Conservation (phyloP, 2,113 vertebrate genomes). For the Pangasianodon gigas region DNA sequence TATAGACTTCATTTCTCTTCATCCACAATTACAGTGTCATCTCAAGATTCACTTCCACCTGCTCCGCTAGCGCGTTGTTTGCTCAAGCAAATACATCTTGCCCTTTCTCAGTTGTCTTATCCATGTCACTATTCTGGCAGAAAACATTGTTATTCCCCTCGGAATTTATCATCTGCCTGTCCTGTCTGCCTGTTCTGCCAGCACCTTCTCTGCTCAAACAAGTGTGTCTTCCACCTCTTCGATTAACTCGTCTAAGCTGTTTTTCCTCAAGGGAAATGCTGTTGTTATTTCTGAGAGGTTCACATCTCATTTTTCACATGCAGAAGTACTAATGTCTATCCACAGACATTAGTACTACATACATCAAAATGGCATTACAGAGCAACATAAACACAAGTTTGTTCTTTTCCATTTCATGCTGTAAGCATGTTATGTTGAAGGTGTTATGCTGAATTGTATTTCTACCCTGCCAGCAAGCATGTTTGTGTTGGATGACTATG, state of each 20-base stretch:
- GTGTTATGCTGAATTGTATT: background rate
- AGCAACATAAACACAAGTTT: background rate
- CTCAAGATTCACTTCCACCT: background rate
- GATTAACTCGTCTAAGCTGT: background rate
- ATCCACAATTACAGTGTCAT: background rate
- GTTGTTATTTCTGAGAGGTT: background rate
- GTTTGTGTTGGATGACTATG: background rate
- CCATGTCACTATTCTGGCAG: background rate
- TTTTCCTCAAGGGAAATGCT: background rate
- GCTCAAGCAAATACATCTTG: background rate
- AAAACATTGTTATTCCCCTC: background rate
- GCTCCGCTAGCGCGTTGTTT: background rate
- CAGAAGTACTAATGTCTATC: background rate
- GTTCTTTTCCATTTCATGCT: background rate
- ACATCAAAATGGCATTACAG: background rate
- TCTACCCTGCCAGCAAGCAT: background rate
- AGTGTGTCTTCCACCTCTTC: background rate
- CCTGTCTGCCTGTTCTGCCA: background rate
- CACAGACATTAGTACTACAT: background rate
- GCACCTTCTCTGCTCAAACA: background rate
- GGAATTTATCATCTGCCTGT: background rate
- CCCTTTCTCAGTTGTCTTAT: background rate
- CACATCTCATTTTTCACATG: background rate
- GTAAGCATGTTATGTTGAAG: background rate
- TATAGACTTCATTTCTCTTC: background rate